Conservation (phyloP, 1,140 invertebrate species). For the Cydia amplana region DNA sequence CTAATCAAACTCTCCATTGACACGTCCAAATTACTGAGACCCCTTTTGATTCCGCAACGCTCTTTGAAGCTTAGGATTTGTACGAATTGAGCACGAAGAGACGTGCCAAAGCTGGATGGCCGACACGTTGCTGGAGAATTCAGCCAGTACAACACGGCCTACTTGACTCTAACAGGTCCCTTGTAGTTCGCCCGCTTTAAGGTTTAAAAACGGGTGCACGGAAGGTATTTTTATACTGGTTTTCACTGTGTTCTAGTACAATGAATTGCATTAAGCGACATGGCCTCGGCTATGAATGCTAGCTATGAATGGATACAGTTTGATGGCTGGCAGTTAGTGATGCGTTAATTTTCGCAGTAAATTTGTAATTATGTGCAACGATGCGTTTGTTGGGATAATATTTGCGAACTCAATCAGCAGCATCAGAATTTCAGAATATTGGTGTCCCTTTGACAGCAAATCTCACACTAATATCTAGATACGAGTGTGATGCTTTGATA, state of each 20-base stretch:
- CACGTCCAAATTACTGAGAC: slow-evolving; percentile 13
- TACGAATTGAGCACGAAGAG: background rate
- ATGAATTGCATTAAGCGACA: slow-evolving; percentile 75
- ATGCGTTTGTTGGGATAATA: background rate
- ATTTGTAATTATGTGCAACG: slow-evolving; percentile 21
- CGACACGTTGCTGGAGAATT: slow-evolving; percentile 51
- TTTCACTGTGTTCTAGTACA: slow-evolving; percentile 61
- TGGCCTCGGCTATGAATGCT: slow-evolving; percentile 63
- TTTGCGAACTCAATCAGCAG: background rate
- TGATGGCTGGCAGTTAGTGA: slow-evolving; percentile 61
- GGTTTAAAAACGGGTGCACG: slow-evolving; percentile 34
- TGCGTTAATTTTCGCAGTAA: slow-evolving; percentile 30
- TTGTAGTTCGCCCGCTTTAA: background rate
- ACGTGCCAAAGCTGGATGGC: slow-evolving; percentile 38
- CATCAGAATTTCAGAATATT: background rate
- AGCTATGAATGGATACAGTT: slow-evolving; percentile 68
- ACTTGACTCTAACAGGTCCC: slow-evolving; percentile 36
- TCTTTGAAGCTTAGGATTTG: slow-evolving; percentile 12
- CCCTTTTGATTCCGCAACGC: background rate
- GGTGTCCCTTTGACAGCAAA: background rate
- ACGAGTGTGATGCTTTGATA: no score
- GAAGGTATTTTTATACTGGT: slow-evolving; percentile 46
- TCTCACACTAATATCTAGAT: no score
- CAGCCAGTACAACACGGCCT: slow-evolving; percentile 48
- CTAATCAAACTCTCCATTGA: slow-evolving; percentile 25